Conservation (phyloP, 2,888 invertebrate species). For the Sinopyrophorus schimmeli region DNA sequence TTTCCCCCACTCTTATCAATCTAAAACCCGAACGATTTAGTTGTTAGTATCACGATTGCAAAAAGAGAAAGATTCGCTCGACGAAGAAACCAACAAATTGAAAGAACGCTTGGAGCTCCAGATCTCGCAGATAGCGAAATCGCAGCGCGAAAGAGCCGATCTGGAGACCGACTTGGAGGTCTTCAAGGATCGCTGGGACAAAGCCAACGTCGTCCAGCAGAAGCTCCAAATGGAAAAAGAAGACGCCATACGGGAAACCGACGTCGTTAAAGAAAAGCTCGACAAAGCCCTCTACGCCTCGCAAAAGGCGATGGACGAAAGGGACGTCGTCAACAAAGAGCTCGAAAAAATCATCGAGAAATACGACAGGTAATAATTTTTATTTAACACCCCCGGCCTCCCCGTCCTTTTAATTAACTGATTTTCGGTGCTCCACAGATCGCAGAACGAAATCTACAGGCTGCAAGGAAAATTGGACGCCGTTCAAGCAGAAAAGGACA, state of each 20-base stretch:
- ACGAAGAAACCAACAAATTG: constrained; percentile 78
- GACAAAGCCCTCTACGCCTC: constrained; percentile 83
- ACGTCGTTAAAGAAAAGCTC: constrained; percentile 85
- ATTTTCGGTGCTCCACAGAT: constrained; percentile 60
- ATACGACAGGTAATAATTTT: constrained; percentile 72
- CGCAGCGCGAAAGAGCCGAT: constrained; percentile 83
- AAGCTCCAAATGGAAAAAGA: constrained; percentile 86
- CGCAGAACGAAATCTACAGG: constrained; percentile 87
- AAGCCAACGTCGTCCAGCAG: constrained; percentile 80
- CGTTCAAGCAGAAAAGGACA: constrained; percentile 84
- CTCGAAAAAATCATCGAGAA: constrained; percentile 91
- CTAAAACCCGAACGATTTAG: constrained; percentile 62
- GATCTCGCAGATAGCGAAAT: constrained; percentile 78
- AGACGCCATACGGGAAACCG: constrained; percentile 81
- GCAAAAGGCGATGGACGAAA: constrained; percentile 84
- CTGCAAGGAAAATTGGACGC: constrained; percentile 87
- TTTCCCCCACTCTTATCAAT: constrained; percentile 4
- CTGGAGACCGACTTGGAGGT: constrained; percentile 84
- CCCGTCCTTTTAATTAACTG: background rate
- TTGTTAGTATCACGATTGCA: constrained; percentile 76
- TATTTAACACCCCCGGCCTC: background rate
- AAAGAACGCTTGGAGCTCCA: constrained; percentile 83
- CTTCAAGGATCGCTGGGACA: constrained; percentile 86
- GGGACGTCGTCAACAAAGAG: constrained; percentile 86
- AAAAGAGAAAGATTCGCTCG: constrained; percentile 84